Evolutionary conservation across 2,888 invertebrate species (phyloP).

Genomic region (Agonopterix arenella): DNA sequence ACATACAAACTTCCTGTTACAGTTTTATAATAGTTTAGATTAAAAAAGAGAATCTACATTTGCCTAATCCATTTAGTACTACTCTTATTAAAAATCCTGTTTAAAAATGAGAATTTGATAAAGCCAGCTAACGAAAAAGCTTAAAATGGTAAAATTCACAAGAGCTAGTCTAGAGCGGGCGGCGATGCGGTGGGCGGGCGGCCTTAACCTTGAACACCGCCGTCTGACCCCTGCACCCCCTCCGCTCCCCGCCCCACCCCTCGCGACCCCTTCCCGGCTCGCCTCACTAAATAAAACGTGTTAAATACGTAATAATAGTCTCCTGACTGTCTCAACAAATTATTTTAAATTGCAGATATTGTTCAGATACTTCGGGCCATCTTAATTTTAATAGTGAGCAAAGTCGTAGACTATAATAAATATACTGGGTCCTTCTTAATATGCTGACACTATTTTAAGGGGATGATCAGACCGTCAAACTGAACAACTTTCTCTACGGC

Average conservation of each 20-base stretch:
- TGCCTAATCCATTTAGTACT: too few relatives aligned
- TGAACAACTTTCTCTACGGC: too few relatives aligned
- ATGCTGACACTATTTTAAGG: too few relatives aligned
- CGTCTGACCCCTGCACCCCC: constrained; percentile 54
- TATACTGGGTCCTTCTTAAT: too few relatives aligned
- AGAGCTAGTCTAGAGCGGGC: constrained; percentile 12
- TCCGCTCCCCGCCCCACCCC: constrained; percentile 28
- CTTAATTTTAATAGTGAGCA: too few relatives aligned
- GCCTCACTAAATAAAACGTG: constrained; percentile 45
- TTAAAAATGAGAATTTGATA: too few relatives aligned
- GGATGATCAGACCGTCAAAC: too few relatives aligned
- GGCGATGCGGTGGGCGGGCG: constrained; percentile 17
- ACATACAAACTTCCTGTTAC: too few relatives aligned
- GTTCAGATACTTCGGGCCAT: neutral
- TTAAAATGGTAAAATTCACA: neutral
- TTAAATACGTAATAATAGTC: constrained; percentile 39
- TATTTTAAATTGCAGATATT: neutral
- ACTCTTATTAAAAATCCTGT: too few relatives aligned
- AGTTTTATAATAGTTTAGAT: too few relatives aligned
- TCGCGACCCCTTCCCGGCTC: constrained; percentile 31
- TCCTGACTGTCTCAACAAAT: neutral
- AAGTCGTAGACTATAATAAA: too few relatives aligned
- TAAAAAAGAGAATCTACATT: too few relatives aligned
- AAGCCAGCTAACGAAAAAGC: neutral
- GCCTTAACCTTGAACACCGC: constrained; percentile 72